A percentile compares a stretch with the other conserved stretches of the same genome.
These are phyloP conservation scores for Brevipalpus yothersi DNA, from an alignment of 1,140 invertebrate species.

Conservation along the genomic window DNA sequence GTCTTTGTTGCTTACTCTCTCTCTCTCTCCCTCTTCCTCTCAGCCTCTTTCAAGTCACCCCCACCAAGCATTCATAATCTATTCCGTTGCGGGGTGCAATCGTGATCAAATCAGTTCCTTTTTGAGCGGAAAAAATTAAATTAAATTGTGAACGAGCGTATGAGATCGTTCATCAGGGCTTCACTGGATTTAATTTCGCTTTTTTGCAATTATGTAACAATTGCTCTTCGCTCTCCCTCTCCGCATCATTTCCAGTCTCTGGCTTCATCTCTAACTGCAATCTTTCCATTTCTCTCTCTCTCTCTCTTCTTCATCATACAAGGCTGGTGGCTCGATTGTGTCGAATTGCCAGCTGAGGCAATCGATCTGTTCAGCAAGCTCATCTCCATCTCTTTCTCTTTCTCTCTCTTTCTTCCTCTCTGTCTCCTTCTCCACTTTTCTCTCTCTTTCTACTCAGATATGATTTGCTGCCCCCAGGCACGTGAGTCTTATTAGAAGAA, in stretches of 20 bases:
- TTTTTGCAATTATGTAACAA: not conserved
- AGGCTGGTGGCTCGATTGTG: not conserved
- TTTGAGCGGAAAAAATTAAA: not conserved
- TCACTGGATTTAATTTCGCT: not conserved
- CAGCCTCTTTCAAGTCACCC: not conserved
- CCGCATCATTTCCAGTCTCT: not conserved
- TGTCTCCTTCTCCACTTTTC: too few species aligned
- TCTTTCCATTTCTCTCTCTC: not conserved
- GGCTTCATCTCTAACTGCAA: too few species aligned
- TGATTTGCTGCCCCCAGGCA: not conserved
- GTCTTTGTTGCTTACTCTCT: not conserved
- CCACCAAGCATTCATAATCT: not conserved
- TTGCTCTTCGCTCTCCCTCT: not conserved
- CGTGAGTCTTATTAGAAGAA: not conserved
- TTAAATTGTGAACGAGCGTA: not conserved
- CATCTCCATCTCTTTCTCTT: not conserved
- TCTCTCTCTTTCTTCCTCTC: too few species aligned
- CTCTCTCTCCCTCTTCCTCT: not conserved
- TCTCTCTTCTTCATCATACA: not conserved
- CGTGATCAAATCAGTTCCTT: not conserved
- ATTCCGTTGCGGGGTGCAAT: not conserved
- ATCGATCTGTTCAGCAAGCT: not conserved
- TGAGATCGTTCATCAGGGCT: not conserved
- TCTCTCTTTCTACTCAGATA: not conserved
- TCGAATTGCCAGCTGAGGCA: not conserved